Conservation (phyloP, 2,797 vertebrate genomes). For the Lindbergichthys nudifrons region DNA sequence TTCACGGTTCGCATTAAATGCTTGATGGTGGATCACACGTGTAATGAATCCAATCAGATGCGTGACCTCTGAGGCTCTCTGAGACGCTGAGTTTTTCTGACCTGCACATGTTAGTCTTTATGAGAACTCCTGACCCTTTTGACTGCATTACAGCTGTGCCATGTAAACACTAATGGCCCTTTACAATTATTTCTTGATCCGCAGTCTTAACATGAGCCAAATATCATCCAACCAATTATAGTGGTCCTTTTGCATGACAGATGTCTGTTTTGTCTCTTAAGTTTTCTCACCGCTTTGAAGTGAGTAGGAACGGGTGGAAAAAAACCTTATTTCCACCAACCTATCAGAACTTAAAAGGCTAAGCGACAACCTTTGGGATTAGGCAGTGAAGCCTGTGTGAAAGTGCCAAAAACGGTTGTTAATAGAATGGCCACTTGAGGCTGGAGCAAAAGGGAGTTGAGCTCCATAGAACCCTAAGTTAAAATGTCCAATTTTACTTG, state of each 20-base stretch:
- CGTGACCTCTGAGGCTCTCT: constrained; percentile 43
- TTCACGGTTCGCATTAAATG: constrained; percentile 61
- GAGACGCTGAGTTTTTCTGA: constrained; percentile 37
- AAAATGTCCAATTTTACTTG: no score
- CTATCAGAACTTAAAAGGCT: background rate
- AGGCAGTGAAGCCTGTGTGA: no score
- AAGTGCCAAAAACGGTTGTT: no score
- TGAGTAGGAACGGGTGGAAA: background rate
- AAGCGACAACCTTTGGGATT: no score
- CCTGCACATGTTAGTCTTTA: constrained; percentile 46
- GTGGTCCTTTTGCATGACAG: background rate
- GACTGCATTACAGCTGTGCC: constrained; percentile 19
- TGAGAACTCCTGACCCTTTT: constrained; percentile 28
- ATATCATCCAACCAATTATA: background rate
- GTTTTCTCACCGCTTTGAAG: background rate
- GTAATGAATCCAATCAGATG: constrained; percentile 66
- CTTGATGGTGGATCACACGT: constrained; percentile 57
- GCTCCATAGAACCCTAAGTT: no score
- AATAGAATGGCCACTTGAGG: no score
- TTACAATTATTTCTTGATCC: constrained; percentile 15
- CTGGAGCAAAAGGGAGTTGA: no score
- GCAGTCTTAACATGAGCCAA: background rate
- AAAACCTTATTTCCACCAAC: background rate
- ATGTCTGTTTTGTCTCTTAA: background rate
- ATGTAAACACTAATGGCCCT: constrained; percentile 46